Evolutionary conservation across 2,113 vertebrate species (phyloP).

Genomic region (Lipotes vexillifer): DNA sequence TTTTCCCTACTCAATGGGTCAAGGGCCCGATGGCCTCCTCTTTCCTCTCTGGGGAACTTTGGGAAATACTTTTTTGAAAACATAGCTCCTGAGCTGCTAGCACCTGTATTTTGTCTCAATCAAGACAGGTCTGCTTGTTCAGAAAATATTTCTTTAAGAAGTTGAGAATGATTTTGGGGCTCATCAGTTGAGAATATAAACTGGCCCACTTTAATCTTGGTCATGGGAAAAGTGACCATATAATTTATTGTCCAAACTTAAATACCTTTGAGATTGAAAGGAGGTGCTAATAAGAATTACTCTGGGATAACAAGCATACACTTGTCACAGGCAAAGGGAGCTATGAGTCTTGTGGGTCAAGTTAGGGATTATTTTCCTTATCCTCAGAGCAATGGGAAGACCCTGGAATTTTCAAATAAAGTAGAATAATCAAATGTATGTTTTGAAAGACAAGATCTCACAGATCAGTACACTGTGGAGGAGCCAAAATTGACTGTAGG

Average conservation of each 20-base stretch:
- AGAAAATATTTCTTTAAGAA: constrained; percentile 73
- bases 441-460: not conserved
- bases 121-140: constrained; percentile 30
- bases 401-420: not conserved
- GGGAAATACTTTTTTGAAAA: constrained; percentile 79
- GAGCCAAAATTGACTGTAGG: not conserved
- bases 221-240: not conserved
- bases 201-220: constrained; percentile 39
- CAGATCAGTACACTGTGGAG: not conserved
- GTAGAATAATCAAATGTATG: not conserved
- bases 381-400: not conserved
- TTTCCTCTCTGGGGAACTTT: constrained; percentile 77
- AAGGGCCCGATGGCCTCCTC: constrained; percentile 56
- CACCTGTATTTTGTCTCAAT: constrained; percentile 76
- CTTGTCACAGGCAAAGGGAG: not conserved
- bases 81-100: constrained; percentile 62
- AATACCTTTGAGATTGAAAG: not conserved
- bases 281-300: not conserved
- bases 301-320: not conserved
- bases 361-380: not conserved
- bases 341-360: not conserved
- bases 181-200: constrained; percentile 47
- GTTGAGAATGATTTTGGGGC: constrained; percentile 48
- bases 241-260: not conserved
- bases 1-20: constrained; percentile 66